These are phyloP conservation scores for Helleia helle DNA, from an alignment of 2,888 invertebrate species.

Conservation along the genomic window DNA sequence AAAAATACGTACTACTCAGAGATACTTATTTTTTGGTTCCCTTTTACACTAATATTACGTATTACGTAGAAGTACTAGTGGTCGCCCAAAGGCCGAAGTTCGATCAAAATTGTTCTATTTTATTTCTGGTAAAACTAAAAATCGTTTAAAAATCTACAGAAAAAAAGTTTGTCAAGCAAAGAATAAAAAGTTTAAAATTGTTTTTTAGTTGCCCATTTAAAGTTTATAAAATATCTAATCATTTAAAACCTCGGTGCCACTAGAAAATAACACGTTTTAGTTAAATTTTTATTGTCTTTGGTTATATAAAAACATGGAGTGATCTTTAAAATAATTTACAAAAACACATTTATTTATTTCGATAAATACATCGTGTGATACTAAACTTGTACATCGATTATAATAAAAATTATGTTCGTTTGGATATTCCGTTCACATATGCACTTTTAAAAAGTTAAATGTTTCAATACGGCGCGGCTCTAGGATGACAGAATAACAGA, in stretches of 20 bases:
- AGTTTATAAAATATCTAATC: too few relatives aligned
- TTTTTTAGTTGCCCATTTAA: too few relatives aligned
- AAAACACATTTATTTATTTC: constrained; percentile 64
- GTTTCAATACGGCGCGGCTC: not conserved
- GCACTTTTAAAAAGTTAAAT: constrained; percentile 2
- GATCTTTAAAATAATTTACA: constrained; percentile 73
- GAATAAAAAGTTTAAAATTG: too few relatives aligned
- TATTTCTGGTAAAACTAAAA: too few relatives aligned
- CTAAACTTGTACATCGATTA: constrained; percentile 67
- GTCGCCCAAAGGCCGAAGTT: too few relatives aligned
- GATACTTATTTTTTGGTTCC: too few relatives aligned
- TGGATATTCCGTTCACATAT: constrained; percentile 3
- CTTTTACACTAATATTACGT: too few relatives aligned
- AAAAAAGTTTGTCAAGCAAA: too few relatives aligned
- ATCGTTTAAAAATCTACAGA: too few relatives aligned
- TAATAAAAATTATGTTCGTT: constrained; percentile 34
- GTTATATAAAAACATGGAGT: constrained; percentile 74
- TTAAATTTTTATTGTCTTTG: constrained; percentile 75
- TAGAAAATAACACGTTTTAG: constrained; percentile 42
- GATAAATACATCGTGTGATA: constrained; percentile 55
- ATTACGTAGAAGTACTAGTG: too few relatives aligned
- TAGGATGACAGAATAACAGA: not conserved
- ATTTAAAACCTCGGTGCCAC: constrained; percentile 1
- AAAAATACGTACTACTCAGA: too few relatives aligned
- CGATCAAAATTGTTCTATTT: too few relatives aligned